A percentile compares a stretch with the other conserved stretches of the same genome.
These are phyloP conservation scores for Chaetops frenatus DNA, from an alignment of 2,113 vertebrate species.

Conservation along the genomic window DNA sequence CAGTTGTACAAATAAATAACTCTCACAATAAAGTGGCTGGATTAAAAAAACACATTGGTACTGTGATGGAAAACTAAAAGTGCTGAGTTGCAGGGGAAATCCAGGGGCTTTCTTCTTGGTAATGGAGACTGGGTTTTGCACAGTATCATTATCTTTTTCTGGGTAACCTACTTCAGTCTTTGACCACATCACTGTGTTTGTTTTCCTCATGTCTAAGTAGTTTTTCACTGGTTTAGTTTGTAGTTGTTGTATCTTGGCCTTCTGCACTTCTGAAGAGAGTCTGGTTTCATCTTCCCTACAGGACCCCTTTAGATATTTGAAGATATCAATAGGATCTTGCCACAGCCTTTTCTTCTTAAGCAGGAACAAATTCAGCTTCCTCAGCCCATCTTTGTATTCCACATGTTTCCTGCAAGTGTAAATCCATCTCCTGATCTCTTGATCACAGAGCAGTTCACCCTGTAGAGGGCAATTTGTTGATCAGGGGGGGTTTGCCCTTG, in stretches of 20 bases:
- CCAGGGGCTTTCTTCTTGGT: background rate
- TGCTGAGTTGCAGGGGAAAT: background rate
- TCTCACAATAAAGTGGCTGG: background rate
- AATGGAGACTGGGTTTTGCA: background rate
- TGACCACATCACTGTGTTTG: background rate
- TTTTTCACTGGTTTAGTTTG: background rate
- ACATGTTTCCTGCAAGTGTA: accelerated
- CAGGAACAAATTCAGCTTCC: background rate
- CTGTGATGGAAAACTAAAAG: background rate
- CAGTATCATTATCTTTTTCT: background rate
- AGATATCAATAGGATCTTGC: background rate
- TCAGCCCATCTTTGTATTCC: background rate
- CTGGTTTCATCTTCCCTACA: background rate
- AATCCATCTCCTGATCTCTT: background rate
- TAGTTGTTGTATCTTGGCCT: background rate
- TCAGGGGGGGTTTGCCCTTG: background rate
- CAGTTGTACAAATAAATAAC: background rate
- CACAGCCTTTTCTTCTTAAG: background rate
- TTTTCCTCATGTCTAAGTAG: background rate
- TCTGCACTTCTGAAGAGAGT: background rate
- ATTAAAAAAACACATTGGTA: background rate
- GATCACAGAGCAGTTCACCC: background rate
- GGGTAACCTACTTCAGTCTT: background rate
- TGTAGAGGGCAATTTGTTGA: background rate
- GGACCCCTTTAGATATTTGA: background rate